Conservation (phyloP, 2,888 invertebrate genomes). For the Drosophila pseudotakahashii region DNA sequence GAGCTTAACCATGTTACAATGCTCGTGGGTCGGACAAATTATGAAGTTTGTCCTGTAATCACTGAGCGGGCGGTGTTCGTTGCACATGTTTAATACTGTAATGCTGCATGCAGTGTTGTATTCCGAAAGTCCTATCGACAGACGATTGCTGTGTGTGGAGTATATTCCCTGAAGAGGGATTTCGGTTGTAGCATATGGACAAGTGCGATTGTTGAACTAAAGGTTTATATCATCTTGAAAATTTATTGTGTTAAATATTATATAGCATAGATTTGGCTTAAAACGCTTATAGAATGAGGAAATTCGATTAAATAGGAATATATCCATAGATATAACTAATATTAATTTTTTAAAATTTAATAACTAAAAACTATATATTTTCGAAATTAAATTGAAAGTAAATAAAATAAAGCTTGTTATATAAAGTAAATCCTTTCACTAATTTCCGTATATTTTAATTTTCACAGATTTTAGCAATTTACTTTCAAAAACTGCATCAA, state of each 20-base stretch:
- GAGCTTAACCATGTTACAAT: slow-evolving; percentile 49
- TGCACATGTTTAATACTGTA: slow-evolving; percentile 4
- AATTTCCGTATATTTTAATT: too few relatives aligned
- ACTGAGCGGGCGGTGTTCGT: slow-evolving; percentile 5
- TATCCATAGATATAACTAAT: too few relatives aligned
- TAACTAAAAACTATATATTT: too few relatives aligned
- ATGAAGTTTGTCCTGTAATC: slow-evolving; percentile 30
- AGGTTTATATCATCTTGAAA: too few relatives aligned
- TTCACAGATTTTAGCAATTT: not conserved
- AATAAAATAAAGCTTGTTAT: too few relatives aligned
- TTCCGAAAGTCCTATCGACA: slow-evolving; percentile 16
- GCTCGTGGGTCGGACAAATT: slow-evolving; percentile 24
- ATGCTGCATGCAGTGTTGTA: slow-evolving; percentile 5
- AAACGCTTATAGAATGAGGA: too few relatives aligned
- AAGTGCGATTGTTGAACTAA: too few relatives aligned
- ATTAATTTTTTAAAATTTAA: too few relatives aligned
- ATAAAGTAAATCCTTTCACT: not conserved
- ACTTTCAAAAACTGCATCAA: not conserved
- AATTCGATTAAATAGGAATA: too few relatives aligned
- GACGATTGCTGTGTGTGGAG: slow-evolving; percentile 16
- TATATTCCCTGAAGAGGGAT: slow-evolving; percentile 3
- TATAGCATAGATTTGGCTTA: too few relatives aligned
- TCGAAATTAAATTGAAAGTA: too few relatives aligned
- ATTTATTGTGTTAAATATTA: too few relatives aligned
- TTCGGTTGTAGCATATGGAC: slow-evolving; percentile 1